Base-by-base conservation (phyloP, 2,113 vertebrate genomes). In the Pampusana beccarii region DNA sequence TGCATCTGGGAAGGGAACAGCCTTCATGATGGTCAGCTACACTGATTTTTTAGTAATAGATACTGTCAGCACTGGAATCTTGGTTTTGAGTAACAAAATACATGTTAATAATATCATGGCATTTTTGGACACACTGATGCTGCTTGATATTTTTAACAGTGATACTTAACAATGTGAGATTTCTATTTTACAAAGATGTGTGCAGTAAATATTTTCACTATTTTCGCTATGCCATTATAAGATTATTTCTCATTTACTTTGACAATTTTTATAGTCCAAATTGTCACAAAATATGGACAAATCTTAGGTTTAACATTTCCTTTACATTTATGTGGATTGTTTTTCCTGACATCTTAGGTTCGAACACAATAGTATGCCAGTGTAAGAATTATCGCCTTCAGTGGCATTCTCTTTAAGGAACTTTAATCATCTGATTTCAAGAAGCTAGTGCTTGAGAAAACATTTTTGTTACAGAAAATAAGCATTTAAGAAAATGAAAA, bases 331-430 rank as follows among this genome's bases (percentile, higher is more conserved):
- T 6, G 4, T 44, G 36, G 23, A 60, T 77, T 61, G 12, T 75
- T 98, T 98, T 96, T 42, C 91, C 96, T 75, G 98, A 38, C 18
- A 95, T 46, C 28, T 94, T 56, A 13, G 88, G 73, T 70, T 96
- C 95, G 58, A 95, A 56, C 56, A 98, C 65, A 78, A 91, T 23
- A 33, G 92, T 87, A 77, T 58, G 97, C 31, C 34, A 53, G 56
- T 34, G 78, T 72, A 28, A 97, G 83, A 85, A 91, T 92, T 80
- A 93, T 46, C 7, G 77, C 72, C 21, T 65, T 82, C 2, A 28
- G 29, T 14, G 96, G 86, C 36, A 97, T 7, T 6, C 92, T 44
- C 64, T 88, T 96, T 34, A 90, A 91, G 40, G 88, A 61, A 66
- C 84, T 86, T 94, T 38, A 48, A 65, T 91, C 18, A 50, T 42